phyloP scores from a whole-genome alignment of 2,797 vertebrate genomes.

The Halcyon chelicuti region DNA sequence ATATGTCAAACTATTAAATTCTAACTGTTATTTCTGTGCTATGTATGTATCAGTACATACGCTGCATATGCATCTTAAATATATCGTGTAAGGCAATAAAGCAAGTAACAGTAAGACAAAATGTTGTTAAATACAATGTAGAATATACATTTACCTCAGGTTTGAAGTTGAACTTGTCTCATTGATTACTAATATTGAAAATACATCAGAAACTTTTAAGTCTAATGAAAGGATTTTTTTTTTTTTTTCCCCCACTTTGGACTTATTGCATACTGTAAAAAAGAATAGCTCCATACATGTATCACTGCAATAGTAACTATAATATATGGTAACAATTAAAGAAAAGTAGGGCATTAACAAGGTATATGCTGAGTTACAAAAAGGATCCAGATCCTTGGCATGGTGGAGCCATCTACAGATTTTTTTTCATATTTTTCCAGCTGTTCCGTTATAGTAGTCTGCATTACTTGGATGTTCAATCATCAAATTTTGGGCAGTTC shows the following conservation, averaged over 20 bases:
- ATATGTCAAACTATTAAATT: background rate
- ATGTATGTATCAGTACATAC: background rate
- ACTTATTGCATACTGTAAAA: background rate
- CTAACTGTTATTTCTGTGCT: background rate
- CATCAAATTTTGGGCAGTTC: background rate
- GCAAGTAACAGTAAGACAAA: background rate
- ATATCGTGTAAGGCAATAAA: background rate
- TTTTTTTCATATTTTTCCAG: background rate
- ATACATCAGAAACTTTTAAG: background rate
- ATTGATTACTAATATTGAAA: background rate
- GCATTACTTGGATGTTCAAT: background rate
- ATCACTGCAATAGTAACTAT: background rate
- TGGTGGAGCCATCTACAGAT: background rate
- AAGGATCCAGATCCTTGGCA: background rate
- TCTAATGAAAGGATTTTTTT: background rate
- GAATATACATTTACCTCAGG: fast-evolving
- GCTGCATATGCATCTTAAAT: background rate
- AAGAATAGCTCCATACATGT: background rate
- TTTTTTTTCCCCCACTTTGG: background rate
- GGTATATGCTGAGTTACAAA: background rate
- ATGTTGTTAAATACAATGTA: background rate
- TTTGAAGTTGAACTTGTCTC: background rate
- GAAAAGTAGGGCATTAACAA: background rate
- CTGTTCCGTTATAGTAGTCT: background rate
- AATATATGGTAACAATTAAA: background rate